Base-by-base conservation (phyloP, 1,140 invertebrate genomes). In the Dendrolimus kikuchii region DNA sequence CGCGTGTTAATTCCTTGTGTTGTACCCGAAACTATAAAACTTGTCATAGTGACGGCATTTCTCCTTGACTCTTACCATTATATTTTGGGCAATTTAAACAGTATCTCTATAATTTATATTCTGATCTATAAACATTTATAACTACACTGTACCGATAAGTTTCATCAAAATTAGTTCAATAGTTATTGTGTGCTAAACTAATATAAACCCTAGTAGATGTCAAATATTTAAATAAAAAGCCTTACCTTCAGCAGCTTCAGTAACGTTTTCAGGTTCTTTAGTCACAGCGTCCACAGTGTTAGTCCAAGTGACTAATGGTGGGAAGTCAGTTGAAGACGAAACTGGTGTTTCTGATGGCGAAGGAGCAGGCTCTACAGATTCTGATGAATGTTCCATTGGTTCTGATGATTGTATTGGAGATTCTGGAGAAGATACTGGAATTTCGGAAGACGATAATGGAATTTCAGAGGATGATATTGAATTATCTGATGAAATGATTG, bases 291-390 rank as follows among this genome's bases (percentile, higher is more conserved):
- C 88, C 6, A 88, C 86, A 61, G 88, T 86, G 7, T 88, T 89
- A 8, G 91, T 89, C 91, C 91, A 92, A 0, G 91, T 92, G 0
- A 92, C 89, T 2, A 92, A 68, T 6, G 78, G 74, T 4, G 78
- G 78, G 46, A 60, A 83, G 4, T 81, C 80, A 10, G 80, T 76
- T 36, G 75, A 66, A n/a, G 59, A 47, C 23, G 49, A 68, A 4
- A 75, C 61, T 6, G 23, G 23, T 23, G 23, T 23, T 23, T 23
- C 23, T 23, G 23, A 23, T 23, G 23, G 3, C 23, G 3, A 23
- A 23, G 23, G 23, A 23, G 23, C 23, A 23, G 23, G 1, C 23
- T 23, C 23, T 23, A 23, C 23, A 23, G 23, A 23, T 23, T 23
- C 23, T 23, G 23, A 23, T 23, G 23, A 23, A 23, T 23, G 1